Percentiles rank a stretch among this genome's conserved stretches.
These are phyloP conservation scores for Homarus americanus DNA, from an alignment of 1,140 invertebrate genomes.

Conservation along the genomic window DNA sequence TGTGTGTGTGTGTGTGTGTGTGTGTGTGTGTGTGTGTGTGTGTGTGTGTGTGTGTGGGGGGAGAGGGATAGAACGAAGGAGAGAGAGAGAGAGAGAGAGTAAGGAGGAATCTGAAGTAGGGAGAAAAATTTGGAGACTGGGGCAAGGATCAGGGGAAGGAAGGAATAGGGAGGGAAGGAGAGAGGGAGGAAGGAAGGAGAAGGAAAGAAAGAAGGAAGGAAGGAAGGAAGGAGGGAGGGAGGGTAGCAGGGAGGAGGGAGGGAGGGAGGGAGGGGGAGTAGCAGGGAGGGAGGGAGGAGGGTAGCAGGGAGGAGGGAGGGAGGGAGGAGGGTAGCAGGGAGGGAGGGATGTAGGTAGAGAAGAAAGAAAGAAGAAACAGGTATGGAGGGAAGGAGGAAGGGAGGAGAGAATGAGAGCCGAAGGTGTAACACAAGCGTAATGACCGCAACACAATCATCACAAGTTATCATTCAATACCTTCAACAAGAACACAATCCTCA, in stretches of 20 bases:
- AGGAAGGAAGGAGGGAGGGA: background rate
- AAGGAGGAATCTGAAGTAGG: background rate
- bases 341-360: background rate
- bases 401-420: background rate
- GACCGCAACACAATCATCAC: too few species aligned
- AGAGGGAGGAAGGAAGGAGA: background rate
- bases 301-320: background rate
- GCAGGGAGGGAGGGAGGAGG: background rate
- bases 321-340: background rate
- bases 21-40: background rate
- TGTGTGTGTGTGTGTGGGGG: too few species aligned
- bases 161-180: background rate
- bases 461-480: too few species aligned
- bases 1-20: too few species aligned
- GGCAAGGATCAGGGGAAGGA: background rate
- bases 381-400: background rate
- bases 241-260: background rate
- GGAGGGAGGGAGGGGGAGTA: too few species aligned
- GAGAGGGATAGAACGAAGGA: too few species aligned
- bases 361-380: background rate
- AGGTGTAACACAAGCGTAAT: too few species aligned
- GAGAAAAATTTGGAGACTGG: background rate
- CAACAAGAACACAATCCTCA: too few species aligned
- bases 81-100: constrained; percentile 17
- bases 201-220: background rate